Base-by-base conservation (phyloP, 2,888 invertebrate species). In the Marasmarcha lunaedactyla region DNA sequence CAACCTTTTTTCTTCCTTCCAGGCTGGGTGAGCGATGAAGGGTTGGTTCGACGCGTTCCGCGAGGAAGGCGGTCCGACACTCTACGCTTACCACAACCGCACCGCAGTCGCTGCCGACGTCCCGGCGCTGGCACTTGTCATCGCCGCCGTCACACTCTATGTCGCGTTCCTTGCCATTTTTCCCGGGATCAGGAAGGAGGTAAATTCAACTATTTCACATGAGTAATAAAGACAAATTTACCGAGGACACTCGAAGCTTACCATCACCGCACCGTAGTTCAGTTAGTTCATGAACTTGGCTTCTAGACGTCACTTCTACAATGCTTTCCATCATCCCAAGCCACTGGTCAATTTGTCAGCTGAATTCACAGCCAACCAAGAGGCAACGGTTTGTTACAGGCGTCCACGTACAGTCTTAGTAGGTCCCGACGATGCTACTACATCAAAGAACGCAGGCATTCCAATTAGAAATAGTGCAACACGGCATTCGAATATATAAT, bases 41-140 rank as follows among this genome's bases (percentile, higher is more conserved):
- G 95, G 95, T 84, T 96, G 95, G 96, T 97, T 97, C 84, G 96
- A 96, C 81, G 95, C 96, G 51, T 98, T 97, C 87, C 93, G 98
- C 70, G 91, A 91, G 85, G 94, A 96, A 86, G 97, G 97, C 69
- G 97, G 95, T 56, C 98, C 98, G 52, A 97, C 97, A 57, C 89
- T 97, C 51, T 98, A 98, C 85, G 92, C 91, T 63, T 94, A 94
- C 84, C 92, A 93, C 76, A 96, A 97, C 84, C 89, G 97, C 57
- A 98, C 97, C 30, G 93, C 98, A 25, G 98, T 97, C 58, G 94
- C 95, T 36, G 95, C 95, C 12, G 98, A 98, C 78, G 91, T 95
- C 41, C 91, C 92, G 30, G 89, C 94, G 56, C 90, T 96, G 55
- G 91, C 93, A 48, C 89, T 95, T 52, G 88, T 93, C 51, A 88